Conservation (phyloP, 2,113 vertebrate genomes). For the Mixornis gularis region DNA sequence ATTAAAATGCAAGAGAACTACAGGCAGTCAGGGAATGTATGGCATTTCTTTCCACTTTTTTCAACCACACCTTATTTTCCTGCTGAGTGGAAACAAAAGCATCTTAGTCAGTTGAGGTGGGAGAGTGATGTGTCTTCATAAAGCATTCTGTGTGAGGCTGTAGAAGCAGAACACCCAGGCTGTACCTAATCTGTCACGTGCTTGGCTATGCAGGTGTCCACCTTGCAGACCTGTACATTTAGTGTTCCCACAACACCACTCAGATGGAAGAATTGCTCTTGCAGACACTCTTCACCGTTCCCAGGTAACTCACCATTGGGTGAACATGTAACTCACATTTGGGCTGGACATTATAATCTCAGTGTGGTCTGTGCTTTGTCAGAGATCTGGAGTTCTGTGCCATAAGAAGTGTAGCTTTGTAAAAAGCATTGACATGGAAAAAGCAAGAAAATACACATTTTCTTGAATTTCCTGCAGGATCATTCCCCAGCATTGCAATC, state of each 20-base stretch:
- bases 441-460: neutral
- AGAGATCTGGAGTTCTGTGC: neutral
- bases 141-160: neutral
- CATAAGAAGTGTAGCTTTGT: neutral
- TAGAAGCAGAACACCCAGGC: neutral
- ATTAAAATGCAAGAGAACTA: neutral
- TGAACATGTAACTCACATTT: neutral
- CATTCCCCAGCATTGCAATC: accelerated
- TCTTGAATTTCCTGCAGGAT: neutral
- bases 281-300: neutral
- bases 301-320: neutral
- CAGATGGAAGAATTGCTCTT: neutral
- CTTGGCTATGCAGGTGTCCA: neutral
- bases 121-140: neutral
- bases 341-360: neutral
- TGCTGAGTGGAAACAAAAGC: neutral
- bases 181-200: neutral
- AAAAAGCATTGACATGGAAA: neutral
- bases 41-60: neutral
- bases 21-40: neutral
- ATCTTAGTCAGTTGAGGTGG: neutral
- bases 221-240: accelerated
- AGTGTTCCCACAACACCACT: neutral
- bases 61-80: neutral
- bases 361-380: neutral